phyloP scores from a whole-genome alignment of 2,888 invertebrate genomes.

The Yponomeuta malinellus region DNA sequence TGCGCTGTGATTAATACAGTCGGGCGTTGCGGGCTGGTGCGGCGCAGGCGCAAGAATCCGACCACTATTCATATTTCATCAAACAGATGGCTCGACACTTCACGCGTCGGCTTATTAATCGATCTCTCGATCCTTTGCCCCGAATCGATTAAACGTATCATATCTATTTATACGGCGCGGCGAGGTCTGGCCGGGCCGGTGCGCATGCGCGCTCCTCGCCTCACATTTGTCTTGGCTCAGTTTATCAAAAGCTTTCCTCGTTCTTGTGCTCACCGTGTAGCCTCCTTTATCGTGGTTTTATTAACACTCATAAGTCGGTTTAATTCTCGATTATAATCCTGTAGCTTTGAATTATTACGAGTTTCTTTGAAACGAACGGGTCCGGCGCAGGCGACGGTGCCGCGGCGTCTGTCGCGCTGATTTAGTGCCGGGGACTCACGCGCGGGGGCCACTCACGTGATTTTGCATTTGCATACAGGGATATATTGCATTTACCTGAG shows the following conservation, averaged over 20 bases:
- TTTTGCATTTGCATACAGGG: too few species aligned
- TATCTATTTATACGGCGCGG: conserved; percentile 6
- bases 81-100: conserved; percentile 43
- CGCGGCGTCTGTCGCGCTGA: not conserved
- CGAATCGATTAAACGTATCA: conserved; percentile 13
- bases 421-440: not conserved
- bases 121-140: conserved; percentile 19
- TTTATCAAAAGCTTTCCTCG: not conserved
- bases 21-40: not conserved
- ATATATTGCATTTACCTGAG: too few species aligned
- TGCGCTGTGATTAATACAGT: not conserved
- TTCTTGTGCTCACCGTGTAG: not conserved
- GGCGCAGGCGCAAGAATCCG: conserved; percentile 37
- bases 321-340: conserved; percentile 1
- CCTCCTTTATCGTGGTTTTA: conserved; percentile 3
- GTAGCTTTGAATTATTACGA: not conserved
- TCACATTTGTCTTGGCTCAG: conserved; percentile 1
- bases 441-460: not conserved
- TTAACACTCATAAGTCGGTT: conserved; percentile 1
- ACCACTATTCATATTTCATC: conserved; percentile 64
- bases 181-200: not conserved
- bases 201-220: not conserved
- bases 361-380: not conserved
- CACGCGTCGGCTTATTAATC: conserved; percentile 25
- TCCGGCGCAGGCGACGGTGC: not conserved